Evolutionary conservation across 2,888 invertebrate genomes (phyloP), one percentile per base, ranked within the genome.

Genomic region (Stenichneumon culpator): DNA sequence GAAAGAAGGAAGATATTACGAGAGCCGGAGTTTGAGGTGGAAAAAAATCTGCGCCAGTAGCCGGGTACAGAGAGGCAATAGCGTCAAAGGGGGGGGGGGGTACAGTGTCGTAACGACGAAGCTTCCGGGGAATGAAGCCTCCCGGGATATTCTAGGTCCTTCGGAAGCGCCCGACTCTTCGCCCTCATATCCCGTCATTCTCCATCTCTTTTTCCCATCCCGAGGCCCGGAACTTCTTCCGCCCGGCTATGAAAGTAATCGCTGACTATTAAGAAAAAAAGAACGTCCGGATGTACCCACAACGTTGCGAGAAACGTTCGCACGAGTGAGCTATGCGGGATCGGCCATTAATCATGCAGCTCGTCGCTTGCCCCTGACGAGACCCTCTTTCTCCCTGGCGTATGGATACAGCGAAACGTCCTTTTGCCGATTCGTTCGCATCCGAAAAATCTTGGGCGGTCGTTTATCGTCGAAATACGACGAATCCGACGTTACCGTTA

Each of bases 241-340:
- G 39, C 44, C 52, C 14, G 19, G 19, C 65, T 50, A 22, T n/a
- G 63, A 68, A 86, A 86, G 86, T 87, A 87, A 87, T 87, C 87
- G 87, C 87, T 84, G 86, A 87, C 86, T 87, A 82, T 87, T 86
- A 82, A 75, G 77, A 80, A 88, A 88, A 88, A 22, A 54, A n/a
- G 19, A 54, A 32, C 7, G 69, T 72, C 75, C 74, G 86, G 84
- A 83, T 78, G 84, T 85, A 84, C 85, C 85, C 84, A 85, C 79
- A 79, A 83, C 79, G 36, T 82, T 68, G 67, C 73, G 32, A 28
- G 28, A 32, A 69, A 82, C 54, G 75, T 72, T 86, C 63, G 70
- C 84, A 36, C 74, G 80, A 67, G 70, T 70, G 78, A 47, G 63
- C 75, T 80, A 86, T 86, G 87, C 86, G 88, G 86, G 86, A 86